Base-by-base conservation (phyloP, 2,113 vertebrate species). In the Riparia riparia region DNA sequence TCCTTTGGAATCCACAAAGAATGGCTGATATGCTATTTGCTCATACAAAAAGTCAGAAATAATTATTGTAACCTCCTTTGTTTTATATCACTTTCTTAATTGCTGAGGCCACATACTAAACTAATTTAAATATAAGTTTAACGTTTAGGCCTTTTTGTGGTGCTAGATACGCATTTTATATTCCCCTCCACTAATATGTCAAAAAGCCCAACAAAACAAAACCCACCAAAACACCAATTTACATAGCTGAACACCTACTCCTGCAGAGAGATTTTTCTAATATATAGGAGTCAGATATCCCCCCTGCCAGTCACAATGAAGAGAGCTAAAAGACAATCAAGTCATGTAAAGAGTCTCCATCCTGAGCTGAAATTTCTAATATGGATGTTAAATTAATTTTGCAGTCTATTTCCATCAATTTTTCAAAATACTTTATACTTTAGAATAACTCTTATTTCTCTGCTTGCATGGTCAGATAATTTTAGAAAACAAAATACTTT, bases 271-370 rank as follows among this genome's bases (percentile, higher is more conserved):
- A 60, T 17, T 41, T 25, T 53, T 41, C 18, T 63, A 50, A 66
- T 2, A 3, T 21, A 54, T 1, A 37, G 39, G 13, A 78, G 31
- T 42, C 37, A 58, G 37, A 37, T 37, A 37, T 37, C 37, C 10
- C 3, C 12, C 16, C 16, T 64, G 28, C 32, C 0, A 1, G 12
- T 3, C 1, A 0, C 34, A 82, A 20, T 19, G 14, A 85, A 41
- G 16, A 69, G 41, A 78, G 61, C 9, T 69, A 64, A 81, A 91
- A 73, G 26, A 41, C 31, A 49, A 26, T 15, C 6, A 56, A 66
- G 19, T 11, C 49, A 68, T 2, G 0, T 7, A 44, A 66, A 83
- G 20, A 87, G 31, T 41, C n/a, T 73, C n/a, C 47, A 77, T 42
- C 19, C 29, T 81, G 47, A 78, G 44, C 73, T 81, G 26, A 32